Evolutionary conservation across 2,113 vertebrate species (phyloP).

Genomic region (Dendropsophus ebraccatus): DNA sequence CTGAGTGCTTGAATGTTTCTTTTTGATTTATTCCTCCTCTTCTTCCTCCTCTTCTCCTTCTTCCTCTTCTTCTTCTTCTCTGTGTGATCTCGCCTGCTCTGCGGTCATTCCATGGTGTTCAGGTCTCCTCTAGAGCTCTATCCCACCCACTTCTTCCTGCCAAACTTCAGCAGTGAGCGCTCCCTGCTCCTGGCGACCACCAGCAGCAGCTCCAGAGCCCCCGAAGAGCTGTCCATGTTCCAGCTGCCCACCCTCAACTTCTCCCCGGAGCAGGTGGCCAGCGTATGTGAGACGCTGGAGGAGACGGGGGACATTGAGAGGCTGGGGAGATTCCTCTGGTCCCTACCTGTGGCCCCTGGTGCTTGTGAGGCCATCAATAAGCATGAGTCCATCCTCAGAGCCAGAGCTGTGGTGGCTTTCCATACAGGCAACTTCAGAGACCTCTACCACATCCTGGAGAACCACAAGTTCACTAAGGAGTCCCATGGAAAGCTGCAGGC

Average conservation of each 20-base stretch:
- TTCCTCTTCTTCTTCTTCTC: slow-evolving; percentile 69
- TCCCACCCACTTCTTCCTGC: slow-evolving; percentile 99
- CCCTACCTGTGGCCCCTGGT: slow-evolving; percentile 96
- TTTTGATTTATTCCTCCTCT: slow-evolving; percentile 40
- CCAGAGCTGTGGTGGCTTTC: slow-evolving; percentile 97
- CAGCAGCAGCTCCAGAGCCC: slow-evolving; percentile 84
- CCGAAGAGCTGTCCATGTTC: slow-evolving; percentile 99
- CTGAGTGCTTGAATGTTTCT: slow-evolving; percentile 95
- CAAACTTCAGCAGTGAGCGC: slow-evolving; percentile 98
- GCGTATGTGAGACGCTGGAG: slow-evolving; percentile 99
- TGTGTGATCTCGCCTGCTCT: slow-evolving; percentile 84
- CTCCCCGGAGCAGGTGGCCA: slow-evolving; percentile 99
- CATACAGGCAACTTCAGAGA: slow-evolving; percentile 99
- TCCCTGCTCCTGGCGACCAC: slow-evolving; percentile 92
- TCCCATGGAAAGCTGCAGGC: slow-evolving; percentile 98
- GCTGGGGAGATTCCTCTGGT: slow-evolving; percentile 98
- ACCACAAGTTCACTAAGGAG: slow-evolving; percentile 99
- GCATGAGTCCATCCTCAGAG: slow-evolving; percentile 98
- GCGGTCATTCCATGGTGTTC: slow-evolving; percentile 99
- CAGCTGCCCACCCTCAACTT: slow-evolving; percentile 99
- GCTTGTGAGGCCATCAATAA: slow-evolving; percentile 99
- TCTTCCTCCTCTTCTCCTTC: slow-evolving; percentile 62
- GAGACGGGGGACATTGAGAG: slow-evolving; percentile 99
- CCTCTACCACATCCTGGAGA: slow-evolving; percentile 99
- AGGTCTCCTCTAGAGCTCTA: slow-evolving; percentile 99